A percentile compares a stretch with the other conserved stretches of the same genome.
phyloP scores from a whole-genome alignment of 1,140 invertebrate genomes.

The Lycorma delicatula region DNA sequence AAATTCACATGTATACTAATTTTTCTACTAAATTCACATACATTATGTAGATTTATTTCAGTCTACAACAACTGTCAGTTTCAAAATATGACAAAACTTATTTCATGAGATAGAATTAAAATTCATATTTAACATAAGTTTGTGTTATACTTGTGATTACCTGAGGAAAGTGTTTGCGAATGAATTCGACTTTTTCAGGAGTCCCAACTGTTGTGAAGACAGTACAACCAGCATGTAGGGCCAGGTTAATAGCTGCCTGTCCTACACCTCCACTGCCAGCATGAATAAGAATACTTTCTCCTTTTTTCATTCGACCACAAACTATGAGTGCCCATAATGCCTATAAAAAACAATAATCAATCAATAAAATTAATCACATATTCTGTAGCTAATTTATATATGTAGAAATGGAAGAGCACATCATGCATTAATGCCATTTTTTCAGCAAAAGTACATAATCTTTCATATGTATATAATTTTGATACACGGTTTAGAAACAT shows the following conservation, averaged over 20 bases:
- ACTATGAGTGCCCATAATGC: slow-evolving; percentile 65
- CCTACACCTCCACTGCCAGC: slow-evolving; percentile 70
- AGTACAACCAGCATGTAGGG: slow-evolving; percentile 52
- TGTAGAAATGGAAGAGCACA: too few relatives aligned
- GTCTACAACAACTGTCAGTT: too few relatives aligned
- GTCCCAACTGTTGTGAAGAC: slow-evolving; percentile 64
- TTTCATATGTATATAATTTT: too few relatives aligned
- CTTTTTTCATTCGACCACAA: slow-evolving; percentile 45
- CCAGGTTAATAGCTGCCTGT: slow-evolving; percentile 66
- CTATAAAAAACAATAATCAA: background rate
- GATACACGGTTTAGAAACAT: too few relatives aligned
- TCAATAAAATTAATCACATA: too few relatives aligned
- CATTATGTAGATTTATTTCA: too few relatives aligned
- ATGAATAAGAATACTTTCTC: slow-evolving; percentile 62
- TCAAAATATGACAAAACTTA: background rate
- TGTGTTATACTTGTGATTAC: slow-evolving; percentile 16
- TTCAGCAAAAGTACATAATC: too few relatives aligned
- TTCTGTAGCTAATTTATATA: too few relatives aligned
- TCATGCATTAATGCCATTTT: too few relatives aligned
- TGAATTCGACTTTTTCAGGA: slow-evolving; percentile 56
- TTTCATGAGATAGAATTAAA: too few relatives aligned
- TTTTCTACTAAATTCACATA: too few relatives aligned
- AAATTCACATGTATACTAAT: too few relatives aligned
- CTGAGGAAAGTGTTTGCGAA: slow-evolving; percentile 54
- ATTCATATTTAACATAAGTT: background rate